Conservation (phyloP, 2,888 invertebrate species). For the Drosophila fulvimacula region DNA sequence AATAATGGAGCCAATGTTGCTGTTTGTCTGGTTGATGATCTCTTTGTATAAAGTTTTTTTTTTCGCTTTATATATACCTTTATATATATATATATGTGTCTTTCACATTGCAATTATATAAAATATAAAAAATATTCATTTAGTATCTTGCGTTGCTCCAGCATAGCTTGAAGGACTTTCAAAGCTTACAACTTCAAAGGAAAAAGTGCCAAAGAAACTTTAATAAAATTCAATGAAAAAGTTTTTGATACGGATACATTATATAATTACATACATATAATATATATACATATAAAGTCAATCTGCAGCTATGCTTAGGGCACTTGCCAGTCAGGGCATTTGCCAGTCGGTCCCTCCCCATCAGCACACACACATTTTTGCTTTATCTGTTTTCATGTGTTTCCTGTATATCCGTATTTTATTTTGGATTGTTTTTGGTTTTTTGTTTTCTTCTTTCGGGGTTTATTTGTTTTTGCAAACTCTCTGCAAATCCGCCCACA, state of each 20-base stretch:
- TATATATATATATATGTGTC: background rate
- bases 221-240: background rate
- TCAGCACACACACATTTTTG: background rate
- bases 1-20: background rate
- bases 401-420: constrained; percentile 28
- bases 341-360: background rate
- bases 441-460: too few species aligned
- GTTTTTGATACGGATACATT: background rate
- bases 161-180: background rate
- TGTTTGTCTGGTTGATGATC: background rate
- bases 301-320: background rate
- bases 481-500: constrained; percentile 31
- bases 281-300: background rate
- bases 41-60: background rate
- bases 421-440: constrained; percentile 22
- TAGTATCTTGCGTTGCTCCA: background rate
- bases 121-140: background rate
- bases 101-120: background rate
- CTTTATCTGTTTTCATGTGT: constrained; percentile 11
- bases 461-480: constrained; percentile 20
- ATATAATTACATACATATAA: background rate
- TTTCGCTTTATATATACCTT: background rate
- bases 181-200: background rate
- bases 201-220: background rate
- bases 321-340: background rate